Conservation (phyloP, 2,888 invertebrate genomes). For the Drosophila fulvimacula region DNA sequence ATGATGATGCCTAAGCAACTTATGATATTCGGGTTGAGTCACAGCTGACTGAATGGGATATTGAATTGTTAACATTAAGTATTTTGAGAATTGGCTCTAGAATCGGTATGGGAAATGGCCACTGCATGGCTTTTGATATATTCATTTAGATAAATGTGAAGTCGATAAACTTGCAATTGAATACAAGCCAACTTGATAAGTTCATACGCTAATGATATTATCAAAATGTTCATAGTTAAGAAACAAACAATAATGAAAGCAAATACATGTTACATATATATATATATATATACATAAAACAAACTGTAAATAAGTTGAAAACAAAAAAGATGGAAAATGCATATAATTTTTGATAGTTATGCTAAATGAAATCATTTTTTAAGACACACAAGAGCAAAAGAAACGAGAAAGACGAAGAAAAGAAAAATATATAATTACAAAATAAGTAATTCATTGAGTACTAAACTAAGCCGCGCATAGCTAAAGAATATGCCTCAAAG, state of each 20-base stretch:
- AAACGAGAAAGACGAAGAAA: neutral
- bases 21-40: slow-evolving; percentile 45
- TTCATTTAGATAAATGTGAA: slow-evolving; percentile 59
- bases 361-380: slow-evolving; percentile 61
- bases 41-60: slow-evolving; percentile 33
- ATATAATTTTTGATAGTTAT: slow-evolving; percentile 73
- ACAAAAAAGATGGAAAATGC: slow-evolving; percentile 28
- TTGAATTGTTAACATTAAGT: slow-evolving; percentile 64
- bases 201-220: slow-evolving; percentile 60
- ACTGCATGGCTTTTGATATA: slow-evolving; percentile 61
- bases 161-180: slow-evolving; percentile 5
- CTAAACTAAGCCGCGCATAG: slow-evolving; percentile 42
- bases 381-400: slow-evolving; percentile 37
- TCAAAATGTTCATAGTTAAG: slow-evolving; percentile 81
- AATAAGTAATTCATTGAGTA: slow-evolving; percentile 28
- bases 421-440: slow-evolving; percentile 3
- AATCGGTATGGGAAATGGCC: slow-evolving; percentile 45
- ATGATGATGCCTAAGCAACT: slow-evolving; percentile 30
- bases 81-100: slow-evolving; percentile 37
- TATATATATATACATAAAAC: slow-evolving; percentile 14
- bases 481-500: slow-evolving; percentile 53
- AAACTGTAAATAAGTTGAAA: slow-evolving; percentile 68
- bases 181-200: slow-evolving; percentile 18
- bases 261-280: slow-evolving; percentile 12
- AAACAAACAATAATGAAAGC: slow-evolving; percentile 44